Percentiles rank a stretch among this genome's conserved stretches.
Conservation (phyloP, 2,888 invertebrate genomes). For the Drosophila prostipennis region DNA sequence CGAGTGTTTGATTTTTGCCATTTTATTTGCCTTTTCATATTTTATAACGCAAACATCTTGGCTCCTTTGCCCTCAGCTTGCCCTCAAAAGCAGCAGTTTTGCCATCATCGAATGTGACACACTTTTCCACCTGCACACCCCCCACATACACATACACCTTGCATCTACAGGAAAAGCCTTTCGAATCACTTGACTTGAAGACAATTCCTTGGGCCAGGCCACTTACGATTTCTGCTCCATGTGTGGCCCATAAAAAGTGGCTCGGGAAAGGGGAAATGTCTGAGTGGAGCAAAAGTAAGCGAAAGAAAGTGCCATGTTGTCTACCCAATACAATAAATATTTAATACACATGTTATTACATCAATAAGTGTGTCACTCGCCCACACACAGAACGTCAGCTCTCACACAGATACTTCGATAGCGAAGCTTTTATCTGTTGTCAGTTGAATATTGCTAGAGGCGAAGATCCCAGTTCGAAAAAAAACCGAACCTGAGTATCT, state of each 20-base stretch:
- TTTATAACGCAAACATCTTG: constrained; percentile 45
- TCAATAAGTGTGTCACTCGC: constrained; percentile 75
- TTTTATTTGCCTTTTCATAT: constrained; percentile 45
- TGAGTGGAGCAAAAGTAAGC: constrained; percentile 26
- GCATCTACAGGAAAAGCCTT: constrained; percentile 22
- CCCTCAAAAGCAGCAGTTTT: constrained; percentile 13
- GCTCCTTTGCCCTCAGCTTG: constrained; percentile 6
- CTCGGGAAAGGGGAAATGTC: background rate
- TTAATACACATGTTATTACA: constrained; percentile 79
- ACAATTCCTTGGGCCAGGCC: constrained; percentile 44
- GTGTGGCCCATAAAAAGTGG: constrained; percentile 34
- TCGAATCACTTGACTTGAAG: constrained; percentile 34
- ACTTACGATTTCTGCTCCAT: constrained; percentile 40
- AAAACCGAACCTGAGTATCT: background rate
- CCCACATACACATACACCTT: background rate
- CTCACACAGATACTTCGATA: constrained; percentile 22
- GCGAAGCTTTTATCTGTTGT: constrained; percentile 70
- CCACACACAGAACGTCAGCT: constrained; percentile 14
- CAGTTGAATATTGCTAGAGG: constrained; percentile 22
- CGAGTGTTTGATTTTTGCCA: constrained; percentile 43
- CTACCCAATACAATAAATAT: constrained; percentile 77
- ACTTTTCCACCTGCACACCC: constrained; percentile 21
- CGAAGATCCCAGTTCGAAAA: constrained; percentile 4
- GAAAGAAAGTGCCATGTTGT: constrained; percentile 75
- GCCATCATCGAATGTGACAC: constrained; percentile 44